Conservation (phyloP, 2,113 vertebrate genomes). For the Pollimyrus isidori region DNA sequence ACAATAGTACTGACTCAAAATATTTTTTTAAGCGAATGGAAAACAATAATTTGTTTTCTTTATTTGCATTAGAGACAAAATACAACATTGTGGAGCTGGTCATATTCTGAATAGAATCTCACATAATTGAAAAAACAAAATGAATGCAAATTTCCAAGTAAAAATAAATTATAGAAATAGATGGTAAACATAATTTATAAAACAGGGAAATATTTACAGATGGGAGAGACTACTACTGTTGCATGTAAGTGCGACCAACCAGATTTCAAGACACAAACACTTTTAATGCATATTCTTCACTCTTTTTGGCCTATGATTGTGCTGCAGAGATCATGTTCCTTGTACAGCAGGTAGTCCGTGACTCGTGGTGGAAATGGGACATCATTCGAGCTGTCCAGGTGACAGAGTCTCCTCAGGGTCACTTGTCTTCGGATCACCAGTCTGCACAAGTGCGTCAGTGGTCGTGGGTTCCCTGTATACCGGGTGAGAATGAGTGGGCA, state of each 20-base stretch:
- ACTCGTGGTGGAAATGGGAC: slow-evolving; percentile 63
- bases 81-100: not conserved
- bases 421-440: slow-evolving; percentile 68
- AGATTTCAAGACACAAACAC: not conserved
- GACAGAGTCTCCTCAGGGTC: slow-evolving; percentile 57
- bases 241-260: not conserved
- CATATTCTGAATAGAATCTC: not conserved
- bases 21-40: not conserved
- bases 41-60: not conserved
- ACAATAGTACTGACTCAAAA: not conserved
- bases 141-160: not conserved
- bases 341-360: slow-evolving; percentile 69
- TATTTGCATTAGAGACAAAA: not conserved
- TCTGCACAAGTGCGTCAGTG: slow-evolving; percentile 75
- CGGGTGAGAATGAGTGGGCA: not conserved
- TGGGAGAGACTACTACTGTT: not conserved
- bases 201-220: not conserved
- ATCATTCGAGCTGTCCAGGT: slow-evolving; percentile 52
- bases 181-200: not conserved
- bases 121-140: not conserved
- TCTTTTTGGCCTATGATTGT: not conserved
- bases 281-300: not conserved
- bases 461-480: slow-evolving; percentile 65
- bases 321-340: slow-evolving; percentile 64
- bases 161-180: not conserved